phyloP scores from a whole-genome alignment of 2,113 vertebrate species.

The Microcebus griseorufus region DNA sequence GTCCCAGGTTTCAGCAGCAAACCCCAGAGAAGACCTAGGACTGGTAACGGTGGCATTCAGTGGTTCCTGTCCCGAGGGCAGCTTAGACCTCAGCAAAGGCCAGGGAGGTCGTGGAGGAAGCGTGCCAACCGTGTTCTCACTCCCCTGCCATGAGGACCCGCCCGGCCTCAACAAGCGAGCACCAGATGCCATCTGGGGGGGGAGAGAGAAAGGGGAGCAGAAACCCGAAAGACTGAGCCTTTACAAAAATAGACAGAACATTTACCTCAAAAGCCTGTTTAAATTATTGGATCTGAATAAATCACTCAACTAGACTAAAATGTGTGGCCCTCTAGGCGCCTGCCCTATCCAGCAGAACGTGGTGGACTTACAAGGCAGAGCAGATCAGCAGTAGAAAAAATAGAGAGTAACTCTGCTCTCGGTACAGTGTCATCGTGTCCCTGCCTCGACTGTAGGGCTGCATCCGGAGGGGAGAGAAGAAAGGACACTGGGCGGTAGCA shows the following conservation, averaged over 20 bases:
- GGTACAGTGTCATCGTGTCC: background rate
- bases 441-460: background rate
- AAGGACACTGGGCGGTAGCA: background rate
- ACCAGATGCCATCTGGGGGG: background rate
- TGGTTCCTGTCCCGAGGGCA: background rate
- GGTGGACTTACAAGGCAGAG: fast-evolving
- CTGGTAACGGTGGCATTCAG: background rate
- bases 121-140: too few relatives aligned
- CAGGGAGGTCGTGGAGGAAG: too few relatives aligned
- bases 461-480: background rate
- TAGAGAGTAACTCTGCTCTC: background rate
- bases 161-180: fast-evolving
- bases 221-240: background rate
- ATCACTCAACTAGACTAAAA: background rate
- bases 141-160: background rate
- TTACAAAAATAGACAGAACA: background rate
- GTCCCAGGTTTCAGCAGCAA: background rate
- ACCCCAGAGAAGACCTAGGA: background rate
- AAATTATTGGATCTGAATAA: background rate
- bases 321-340: background rate
- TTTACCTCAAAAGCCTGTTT: background rate
- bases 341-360: background rate
- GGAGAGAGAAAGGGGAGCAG: background rate
- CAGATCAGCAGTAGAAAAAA: background rate
- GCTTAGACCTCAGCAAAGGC: background rate